Evolutionary conservation across 2,797 vertebrate genomes (phyloP).

Genomic region (Spinus olivaceus): DNA sequence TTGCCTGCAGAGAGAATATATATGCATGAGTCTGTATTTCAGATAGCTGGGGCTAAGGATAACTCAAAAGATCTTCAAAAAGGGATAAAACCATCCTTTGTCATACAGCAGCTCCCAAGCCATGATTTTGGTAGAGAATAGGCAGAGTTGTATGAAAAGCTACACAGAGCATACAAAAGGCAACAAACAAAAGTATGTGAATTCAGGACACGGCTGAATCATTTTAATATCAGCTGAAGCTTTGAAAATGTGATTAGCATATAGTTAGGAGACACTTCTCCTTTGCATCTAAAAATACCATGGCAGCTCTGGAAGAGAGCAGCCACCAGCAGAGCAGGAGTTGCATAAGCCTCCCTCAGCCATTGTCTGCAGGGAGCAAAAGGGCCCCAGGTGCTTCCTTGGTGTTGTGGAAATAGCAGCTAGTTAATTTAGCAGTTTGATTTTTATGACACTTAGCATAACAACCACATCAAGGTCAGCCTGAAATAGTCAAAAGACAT

Average conservation of each 20-base stretch:
- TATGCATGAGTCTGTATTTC: background rate
- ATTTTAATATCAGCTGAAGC: slow-evolving; percentile 37
- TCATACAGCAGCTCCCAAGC: background rate
- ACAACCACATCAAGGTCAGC: slow-evolving; percentile 30
- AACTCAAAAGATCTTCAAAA: slow-evolving; percentile 33
- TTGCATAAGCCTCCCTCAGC: background rate
- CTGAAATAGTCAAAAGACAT: background rate
- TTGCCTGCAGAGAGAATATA: slow-evolving; percentile 27
- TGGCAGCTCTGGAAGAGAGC: background rate
- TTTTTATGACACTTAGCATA: background rate
- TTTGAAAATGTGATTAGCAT: slow-evolving; percentile 11
- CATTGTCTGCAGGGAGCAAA: background rate
- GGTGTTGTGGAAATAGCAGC: background rate
- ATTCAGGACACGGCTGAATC: slow-evolving; percentile 3
- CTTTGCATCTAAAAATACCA: background rate
- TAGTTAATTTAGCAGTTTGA: background rate
- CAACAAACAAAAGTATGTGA: slow-evolving; percentile 14
- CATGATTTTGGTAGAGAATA: slow-evolving; percentile 14
- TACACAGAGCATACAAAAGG: slow-evolving; percentile 2
- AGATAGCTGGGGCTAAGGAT: background rate
- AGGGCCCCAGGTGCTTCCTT: background rate
- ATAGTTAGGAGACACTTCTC: slow-evolving; percentile 15
- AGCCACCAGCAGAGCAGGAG: background rate
- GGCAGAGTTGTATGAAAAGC: background rate
- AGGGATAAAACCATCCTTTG: slow-evolving; percentile 29